Evolutionary conservation across 2,888 invertebrate genomes (phyloP).

Genomic region (Ichneumon xanthorius): DNA sequence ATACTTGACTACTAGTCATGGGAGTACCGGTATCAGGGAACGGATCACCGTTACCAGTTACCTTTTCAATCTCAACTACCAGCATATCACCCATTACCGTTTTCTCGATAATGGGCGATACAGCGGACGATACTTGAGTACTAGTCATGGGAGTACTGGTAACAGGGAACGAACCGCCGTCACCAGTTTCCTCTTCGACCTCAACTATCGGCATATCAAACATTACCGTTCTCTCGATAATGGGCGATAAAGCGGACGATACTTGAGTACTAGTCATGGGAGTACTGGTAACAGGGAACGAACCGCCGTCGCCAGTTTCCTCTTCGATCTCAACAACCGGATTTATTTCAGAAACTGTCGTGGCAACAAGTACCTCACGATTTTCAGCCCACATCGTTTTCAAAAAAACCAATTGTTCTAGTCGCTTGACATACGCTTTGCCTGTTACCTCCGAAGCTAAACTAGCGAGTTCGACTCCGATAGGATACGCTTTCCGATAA

Average conservation of each 20-base stretch:
- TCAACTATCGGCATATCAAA: too few relatives aligned
- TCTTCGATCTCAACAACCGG: too few relatives aligned
- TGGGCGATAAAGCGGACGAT: too few relatives aligned
- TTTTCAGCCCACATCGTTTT: background rate
- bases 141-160: too few relatives aligned
- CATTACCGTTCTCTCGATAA: too few relatives aligned
- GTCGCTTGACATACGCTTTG: background rate
- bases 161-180: too few relatives aligned
- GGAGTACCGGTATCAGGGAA: background rate
- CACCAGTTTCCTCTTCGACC: too few relatives aligned
- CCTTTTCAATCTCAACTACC: background rate
- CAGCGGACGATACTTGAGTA: too few relatives aligned
- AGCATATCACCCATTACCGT: too few relatives aligned
- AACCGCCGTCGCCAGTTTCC: too few relatives aligned
- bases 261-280: too few relatives aligned
- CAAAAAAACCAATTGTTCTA: background rate
- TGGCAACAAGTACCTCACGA: background rate
- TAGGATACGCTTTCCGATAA: constrained; percentile 18
- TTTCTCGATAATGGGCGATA: background rate
- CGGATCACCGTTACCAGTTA: background rate
- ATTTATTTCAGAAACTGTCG: background rate
- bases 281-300: too few relatives aligned
- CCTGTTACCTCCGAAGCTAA: constrained; percentile 5
- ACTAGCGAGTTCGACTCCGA: background rate
- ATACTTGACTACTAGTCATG: background rate